phyloP scores from a whole-genome alignment of 2,113 vertebrate species.

The Xenus cinereus region DNA sequence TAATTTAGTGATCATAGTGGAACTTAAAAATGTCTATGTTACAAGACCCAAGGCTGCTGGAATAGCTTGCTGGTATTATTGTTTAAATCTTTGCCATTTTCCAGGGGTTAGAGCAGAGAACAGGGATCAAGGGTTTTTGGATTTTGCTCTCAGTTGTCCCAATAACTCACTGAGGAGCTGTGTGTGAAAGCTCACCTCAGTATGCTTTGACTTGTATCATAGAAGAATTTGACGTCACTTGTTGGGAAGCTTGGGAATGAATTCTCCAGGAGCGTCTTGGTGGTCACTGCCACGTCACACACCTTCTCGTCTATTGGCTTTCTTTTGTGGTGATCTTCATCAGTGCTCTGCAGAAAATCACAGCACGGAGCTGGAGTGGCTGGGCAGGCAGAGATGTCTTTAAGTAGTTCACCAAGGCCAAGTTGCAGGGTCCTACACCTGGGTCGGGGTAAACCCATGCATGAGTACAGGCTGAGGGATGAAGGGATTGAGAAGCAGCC shows the following conservation, averaged over 20 bases:
- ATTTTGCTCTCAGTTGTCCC: neutral
- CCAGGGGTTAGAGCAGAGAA: neutral
- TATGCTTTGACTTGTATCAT: neutral
- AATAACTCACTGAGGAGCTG: neutral
- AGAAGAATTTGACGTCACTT: neutral
- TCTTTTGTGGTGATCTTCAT: neutral
- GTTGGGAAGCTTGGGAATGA: neutral
- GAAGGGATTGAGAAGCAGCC: neutral
- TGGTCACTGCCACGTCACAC: neutral
- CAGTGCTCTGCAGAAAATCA: neutral
- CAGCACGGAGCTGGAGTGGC: neutral
- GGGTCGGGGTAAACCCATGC: accelerated
- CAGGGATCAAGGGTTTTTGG: neutral
- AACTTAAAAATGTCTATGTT: neutral
- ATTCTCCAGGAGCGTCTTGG: neutral
- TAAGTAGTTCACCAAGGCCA: neutral
- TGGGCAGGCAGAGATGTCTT: neutral
- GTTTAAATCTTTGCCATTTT: neutral
- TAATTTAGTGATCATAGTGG: neutral
- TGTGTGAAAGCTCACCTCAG: neutral
- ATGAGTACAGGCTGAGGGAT: neutral
- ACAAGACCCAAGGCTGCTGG: neutral
- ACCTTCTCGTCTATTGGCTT: accelerated
- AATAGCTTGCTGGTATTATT: neutral
- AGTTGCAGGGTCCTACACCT: neutral